Evolutionary conservation across 1,140 invertebrate genomes (phyloP), one percentile per base, ranked within the genome.

Genomic region (Helicoverpa zea): DNA sequence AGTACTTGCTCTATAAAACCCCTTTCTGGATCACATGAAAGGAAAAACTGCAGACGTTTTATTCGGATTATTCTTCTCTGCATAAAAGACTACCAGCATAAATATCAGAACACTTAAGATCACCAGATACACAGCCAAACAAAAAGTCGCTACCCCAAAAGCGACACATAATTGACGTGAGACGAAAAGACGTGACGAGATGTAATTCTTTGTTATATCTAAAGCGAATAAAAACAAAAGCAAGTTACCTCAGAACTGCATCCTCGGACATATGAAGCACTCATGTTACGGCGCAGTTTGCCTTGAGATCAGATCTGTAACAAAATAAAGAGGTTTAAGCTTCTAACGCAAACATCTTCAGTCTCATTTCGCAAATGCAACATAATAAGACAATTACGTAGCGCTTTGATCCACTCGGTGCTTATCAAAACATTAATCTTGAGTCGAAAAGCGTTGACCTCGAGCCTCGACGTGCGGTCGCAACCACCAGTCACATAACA

Each of bases 351-450:
- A 79, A 79, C 76, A 68, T 79, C 64, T 58, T 35, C 51, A 79
- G 70, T 68, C 56, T 68, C 29, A 78, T 79, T 79, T 79, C 70
- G 76, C 76, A 70, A 79, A 70, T 56, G 52, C 64, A 79, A 79
- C 76, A 79, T 79, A 79, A 79, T 79, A 79, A 79, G 76, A 79
- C 76, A 79, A 79, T 79, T 79, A 79, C 76, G 76, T 70, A 68
- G 64, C 64, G 30, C 52, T 79, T 79, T 66, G 76, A 70, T 79
- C 76, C 76, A 79, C 76, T 79, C 70, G 59, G 35, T 68, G 47
- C 29, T 70, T 79, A 79, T 79, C 76, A 64, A 68, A 49, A 49
- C 76, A 70, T 70, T 23, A 79, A 79, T 79, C 76, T 79, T 56
- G 76, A 79, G 51, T 58, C 76, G 29, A 79, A 79, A 79, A 70